Percentiles rank a stretch among this genome's conserved stretches.
phyloP scores from a whole-genome alignment of 1,140 invertebrate genomes.

The Drosophila carrolli region DNA sequence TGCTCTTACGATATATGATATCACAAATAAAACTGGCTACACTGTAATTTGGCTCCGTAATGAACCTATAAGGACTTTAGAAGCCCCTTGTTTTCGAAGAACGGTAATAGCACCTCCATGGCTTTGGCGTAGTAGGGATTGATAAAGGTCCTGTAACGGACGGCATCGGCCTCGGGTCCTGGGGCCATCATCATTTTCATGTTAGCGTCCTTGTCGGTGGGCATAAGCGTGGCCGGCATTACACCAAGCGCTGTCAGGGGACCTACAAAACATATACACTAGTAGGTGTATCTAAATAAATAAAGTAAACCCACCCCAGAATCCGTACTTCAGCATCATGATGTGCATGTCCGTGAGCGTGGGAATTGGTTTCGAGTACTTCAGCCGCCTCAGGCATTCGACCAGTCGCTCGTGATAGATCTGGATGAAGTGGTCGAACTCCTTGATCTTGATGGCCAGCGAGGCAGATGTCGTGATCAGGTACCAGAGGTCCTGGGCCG shows the following conservation, averaged over 20 bases:
- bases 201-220: constrained; percentile 63
- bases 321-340: constrained; percentile 61
- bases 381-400: constrained; percentile 53
- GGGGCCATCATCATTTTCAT: constrained; percentile 52
- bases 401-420: constrained; percentile 63
- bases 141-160: constrained; percentile 35
- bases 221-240: constrained; percentile 36
- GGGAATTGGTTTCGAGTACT: constrained; percentile 61
- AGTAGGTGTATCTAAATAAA: neutral
- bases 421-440: constrained; percentile 71
- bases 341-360: constrained; percentile 55
- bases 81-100: constrained; percentile 55
- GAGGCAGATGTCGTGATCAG: constrained; percentile 54
- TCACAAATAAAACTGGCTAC: constrained; percentile 25
- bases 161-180: constrained; percentile 57
- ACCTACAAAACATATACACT: constrained; percentile 13
- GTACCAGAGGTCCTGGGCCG: constrained; percentile 70
- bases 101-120: constrained; percentile 56
- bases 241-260: constrained; percentile 36
- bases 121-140: constrained; percentile 55
- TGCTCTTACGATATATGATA: constrained; percentile 27
- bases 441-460: constrained; percentile 59
- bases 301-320: constrained; percentile 40
- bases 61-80: constrained; percentile 11
- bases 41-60: neutral